A percentile compares a stretch with the other conserved stretches of the same genome.
Conservation (phyloP, 2,888 invertebrate genomes). For the Muschampia plurimacula region DNA sequence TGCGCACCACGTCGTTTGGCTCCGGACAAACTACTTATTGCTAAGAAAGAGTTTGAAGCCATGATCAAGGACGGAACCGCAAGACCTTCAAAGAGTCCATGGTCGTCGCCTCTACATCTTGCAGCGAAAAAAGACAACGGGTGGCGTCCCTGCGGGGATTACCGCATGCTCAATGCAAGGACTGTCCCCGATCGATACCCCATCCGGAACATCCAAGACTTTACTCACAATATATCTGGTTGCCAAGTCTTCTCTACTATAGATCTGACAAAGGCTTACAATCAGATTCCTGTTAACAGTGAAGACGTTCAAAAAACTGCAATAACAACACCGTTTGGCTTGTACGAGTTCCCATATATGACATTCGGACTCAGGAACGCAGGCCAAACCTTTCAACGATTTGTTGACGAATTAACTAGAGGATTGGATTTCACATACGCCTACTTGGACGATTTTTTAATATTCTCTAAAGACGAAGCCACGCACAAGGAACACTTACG, state of each 20-base stretch:
- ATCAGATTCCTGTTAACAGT: background rate
- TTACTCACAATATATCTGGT: conserved; percentile 2
- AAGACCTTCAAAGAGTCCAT: conserved; percentile 10
- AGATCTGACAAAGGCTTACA: conserved; percentile 6
- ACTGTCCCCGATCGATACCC: conserved; percentile 12
- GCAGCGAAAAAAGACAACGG: background rate
- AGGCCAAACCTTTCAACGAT: conserved; percentile 3
- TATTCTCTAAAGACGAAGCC: conserved; percentile 45
- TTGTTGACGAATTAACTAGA: conserved; percentile 47
- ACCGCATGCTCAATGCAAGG: background rate
- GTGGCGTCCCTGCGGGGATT: background rate
- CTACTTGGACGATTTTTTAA: conserved; percentile 59
- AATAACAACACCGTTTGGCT: conserved; percentile 1
- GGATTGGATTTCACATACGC: conserved; percentile 45
- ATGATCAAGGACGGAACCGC: conserved; percentile 9
- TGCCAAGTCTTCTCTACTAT: conserved; percentile 5
- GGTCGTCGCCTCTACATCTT: background rate
- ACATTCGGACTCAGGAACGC: conserved; percentile 12
- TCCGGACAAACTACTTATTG: background rate
- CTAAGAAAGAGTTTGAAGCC: background rate
- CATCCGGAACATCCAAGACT: background rate
- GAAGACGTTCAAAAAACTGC: conserved; percentile 9
- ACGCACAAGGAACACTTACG: conserved; percentile 44
- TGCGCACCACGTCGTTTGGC: background rate
- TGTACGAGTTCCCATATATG: background rate